Evolutionary conservation across 2,113 vertebrate species (phyloP), one percentile per base, ranked within the genome.

Genomic region (Channa maculata): DNA sequence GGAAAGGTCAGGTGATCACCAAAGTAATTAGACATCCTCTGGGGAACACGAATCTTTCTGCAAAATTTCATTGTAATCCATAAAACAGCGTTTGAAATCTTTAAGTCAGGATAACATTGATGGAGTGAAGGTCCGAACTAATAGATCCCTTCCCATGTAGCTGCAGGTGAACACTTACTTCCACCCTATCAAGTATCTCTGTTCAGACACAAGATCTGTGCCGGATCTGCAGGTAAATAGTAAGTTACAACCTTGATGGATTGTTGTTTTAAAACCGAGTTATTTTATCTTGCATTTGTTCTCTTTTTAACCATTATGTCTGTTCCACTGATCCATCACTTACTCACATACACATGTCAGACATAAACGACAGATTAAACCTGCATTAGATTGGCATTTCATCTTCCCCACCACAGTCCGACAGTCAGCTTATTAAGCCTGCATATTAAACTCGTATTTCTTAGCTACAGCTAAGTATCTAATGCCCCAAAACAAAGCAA

Each of bases 391-490:
- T 51, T n/a, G 37, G 50, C 10, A 41, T 66, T 60, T 52, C 37
- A 71, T 78, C 62, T 52, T 33, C 44, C 59, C 59, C 14, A 44
- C 11, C 34, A 33, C 10, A 10, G 63, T 55, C 51, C 41, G 37
- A 11, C 3, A 0, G 13, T 36, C 38, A 49, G 15, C 65, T 70
- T 65, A 75, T 68, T 68, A 69, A 54, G 10, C 0, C 68, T 55
- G 65, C 12, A 61, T 69, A 85, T 80, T 85, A 81, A 85, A 85
- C 44, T 74, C 51, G 33, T 81, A 67, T 52, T 83, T 85, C 66
- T 80, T 5, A 66, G 58, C 41, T 9, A 15, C 49, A 39, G 34
- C 53, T 4, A 61, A 65, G 37, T 34, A 50, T 65, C 43, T 1
- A 76, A 39, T 6, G 64, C 69, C 61, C 65, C 70, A 38, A 71